These are phyloP conservation scores for Echinarachnius parma DNA, from an alignment of 53 echinoderm and acorn worm genomes.

Conservation along the genomic window DNA sequence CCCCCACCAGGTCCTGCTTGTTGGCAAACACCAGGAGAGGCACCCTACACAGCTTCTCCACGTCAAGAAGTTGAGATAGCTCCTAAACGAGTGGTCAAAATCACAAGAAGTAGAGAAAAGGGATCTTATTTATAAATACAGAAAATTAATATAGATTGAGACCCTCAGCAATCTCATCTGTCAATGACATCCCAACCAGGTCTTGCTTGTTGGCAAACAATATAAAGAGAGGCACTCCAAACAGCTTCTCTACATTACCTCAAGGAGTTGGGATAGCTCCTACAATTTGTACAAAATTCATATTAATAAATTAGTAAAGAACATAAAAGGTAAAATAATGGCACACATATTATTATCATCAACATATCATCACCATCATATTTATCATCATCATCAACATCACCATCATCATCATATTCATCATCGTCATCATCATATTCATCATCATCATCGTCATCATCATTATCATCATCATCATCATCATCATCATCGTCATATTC, in stretches of 20 bases:
- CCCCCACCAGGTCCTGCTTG: constrained; percentile 81
- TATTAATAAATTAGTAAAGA: too few relatives aligned
- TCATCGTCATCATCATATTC: neutral
- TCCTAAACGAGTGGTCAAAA: constrained; percentile 49
- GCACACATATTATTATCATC: too few relatives aligned
- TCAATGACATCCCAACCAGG: constrained; percentile 29
- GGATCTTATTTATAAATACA: neutral
- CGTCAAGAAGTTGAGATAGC: constrained; percentile 75
- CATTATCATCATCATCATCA: neutral
- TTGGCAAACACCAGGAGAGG: constrained; percentile 91
- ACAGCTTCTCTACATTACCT: constrained; percentile 50
- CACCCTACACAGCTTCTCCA: constrained; percentile 73
- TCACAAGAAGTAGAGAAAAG: neutral
- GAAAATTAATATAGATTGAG: too few relatives aligned
- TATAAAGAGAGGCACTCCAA: constrained; percentile 49
- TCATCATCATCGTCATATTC: neutral
- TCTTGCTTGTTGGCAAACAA: constrained; percentile 79
- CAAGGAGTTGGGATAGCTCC: too few relatives aligned
- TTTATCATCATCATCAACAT: neutral
- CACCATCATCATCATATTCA: neutral
- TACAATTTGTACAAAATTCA: too few relatives aligned
- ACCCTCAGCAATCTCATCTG: constrained; percentile 45
- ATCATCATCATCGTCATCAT: too few relatives aligned
- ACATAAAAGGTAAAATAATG: too few relatives aligned
- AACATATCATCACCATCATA: too few relatives aligned